phyloP scores from a whole-genome alignment of 2,797 vertebrate species.

The Peromyscus melanophrys region DNA sequence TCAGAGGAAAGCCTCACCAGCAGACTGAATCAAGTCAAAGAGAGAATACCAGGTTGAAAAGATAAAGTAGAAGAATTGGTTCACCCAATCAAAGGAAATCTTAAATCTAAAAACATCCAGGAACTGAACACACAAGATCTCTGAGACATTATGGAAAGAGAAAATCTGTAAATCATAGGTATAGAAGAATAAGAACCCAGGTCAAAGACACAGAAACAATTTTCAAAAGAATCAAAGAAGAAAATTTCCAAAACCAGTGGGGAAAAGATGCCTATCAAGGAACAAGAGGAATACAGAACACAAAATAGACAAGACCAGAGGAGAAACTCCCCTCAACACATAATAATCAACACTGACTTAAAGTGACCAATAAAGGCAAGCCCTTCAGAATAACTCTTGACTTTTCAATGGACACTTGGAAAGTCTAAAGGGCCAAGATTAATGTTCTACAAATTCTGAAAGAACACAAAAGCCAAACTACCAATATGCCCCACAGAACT shows the following conservation, averaged over 20 bases:
- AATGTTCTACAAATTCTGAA: neutral
- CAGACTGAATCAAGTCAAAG: neutral
- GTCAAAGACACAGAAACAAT: neutral
- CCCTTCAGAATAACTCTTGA: neutral
- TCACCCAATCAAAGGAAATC: neutral
- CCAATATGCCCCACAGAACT: neutral
- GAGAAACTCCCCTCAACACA: neutral
- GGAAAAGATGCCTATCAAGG: neutral
- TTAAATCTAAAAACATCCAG: neutral
- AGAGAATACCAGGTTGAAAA: neutral
- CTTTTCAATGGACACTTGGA: neutral
- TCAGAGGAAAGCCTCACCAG: neutral
- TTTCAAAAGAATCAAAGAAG: neutral
- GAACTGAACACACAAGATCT: neutral
- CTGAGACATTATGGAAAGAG: neutral
- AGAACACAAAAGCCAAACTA: neutral
- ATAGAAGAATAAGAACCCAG: neutral
- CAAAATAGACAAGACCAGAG: neutral
- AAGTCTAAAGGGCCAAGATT: neutral
- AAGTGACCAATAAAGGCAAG: neutral
- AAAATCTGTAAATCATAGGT: neutral
- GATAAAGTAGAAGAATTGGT: neutral
- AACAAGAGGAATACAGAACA: neutral
- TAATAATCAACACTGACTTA: neutral
- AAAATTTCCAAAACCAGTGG: neutral